These are phyloP conservation scores for Limnephilus marmoratus DNA, from an alignment of 2,888 invertebrate genomes.

Conservation along the genomic window DNA sequence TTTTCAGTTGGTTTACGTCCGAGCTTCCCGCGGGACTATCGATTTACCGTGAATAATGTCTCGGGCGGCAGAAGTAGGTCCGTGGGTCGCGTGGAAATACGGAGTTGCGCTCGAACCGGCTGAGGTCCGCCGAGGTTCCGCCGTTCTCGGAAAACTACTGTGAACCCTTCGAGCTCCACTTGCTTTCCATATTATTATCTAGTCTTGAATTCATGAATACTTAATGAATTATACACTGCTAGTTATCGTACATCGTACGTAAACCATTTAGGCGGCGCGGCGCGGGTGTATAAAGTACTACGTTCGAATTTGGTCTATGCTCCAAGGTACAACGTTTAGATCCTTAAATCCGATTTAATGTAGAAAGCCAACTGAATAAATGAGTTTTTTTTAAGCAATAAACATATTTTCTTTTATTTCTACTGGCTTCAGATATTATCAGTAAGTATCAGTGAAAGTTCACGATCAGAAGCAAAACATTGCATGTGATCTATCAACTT, in stretches of 20 bases:
- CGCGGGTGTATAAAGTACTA: background rate
- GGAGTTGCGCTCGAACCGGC: background rate
- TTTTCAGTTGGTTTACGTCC: background rate
- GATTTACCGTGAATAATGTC: background rate
- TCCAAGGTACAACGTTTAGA: no score
- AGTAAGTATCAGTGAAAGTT: no score
- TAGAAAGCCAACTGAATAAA: background rate
- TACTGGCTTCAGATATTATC: background rate
- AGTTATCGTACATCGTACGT: background rate
- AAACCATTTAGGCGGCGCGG: background rate
- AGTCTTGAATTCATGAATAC: background rate
- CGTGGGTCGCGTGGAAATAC: background rate
- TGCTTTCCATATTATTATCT: background rate
- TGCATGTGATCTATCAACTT: background rate
- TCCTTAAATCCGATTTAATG: background rate
- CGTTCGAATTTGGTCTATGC: background rate
- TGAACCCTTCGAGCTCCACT: background rate
- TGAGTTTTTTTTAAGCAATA: background rate
- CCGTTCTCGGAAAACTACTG: background rate
- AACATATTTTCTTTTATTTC: background rate
- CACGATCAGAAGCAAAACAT: background rate
- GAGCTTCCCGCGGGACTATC: background rate
- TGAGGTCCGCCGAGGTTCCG: no score
- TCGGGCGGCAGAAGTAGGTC: background rate
- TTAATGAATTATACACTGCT: background rate